A percentile compares a stretch with the other conserved stretches of the same genome.
phyloP scores from a whole-genome alignment of 2,888 invertebrate genomes.

The Leptopterna dolabrata region DNA sequence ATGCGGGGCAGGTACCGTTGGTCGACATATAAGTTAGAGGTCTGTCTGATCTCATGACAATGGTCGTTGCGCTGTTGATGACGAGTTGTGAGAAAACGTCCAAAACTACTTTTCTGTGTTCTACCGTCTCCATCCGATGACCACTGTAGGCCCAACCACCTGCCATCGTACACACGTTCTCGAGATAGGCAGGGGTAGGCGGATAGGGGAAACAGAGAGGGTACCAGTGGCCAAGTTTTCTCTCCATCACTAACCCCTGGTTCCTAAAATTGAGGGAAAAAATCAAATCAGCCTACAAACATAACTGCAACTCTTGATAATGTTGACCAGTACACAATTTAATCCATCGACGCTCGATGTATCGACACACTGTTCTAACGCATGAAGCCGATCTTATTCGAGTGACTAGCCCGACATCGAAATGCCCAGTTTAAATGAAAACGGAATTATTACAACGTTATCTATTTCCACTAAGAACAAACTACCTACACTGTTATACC shows the following conservation, averaged over 20 bases:
- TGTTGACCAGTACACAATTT: no score
- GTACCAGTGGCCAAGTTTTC: conserved; percentile 41
- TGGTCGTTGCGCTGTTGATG: neutral
- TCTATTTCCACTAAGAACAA: no score
- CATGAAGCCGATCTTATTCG: no score
- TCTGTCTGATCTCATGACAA: conserved; percentile 8
- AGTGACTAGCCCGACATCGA: no score
- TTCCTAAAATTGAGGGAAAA: neutral
- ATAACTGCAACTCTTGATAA: neutral
- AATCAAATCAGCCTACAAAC: neutral
- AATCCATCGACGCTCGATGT: no score
- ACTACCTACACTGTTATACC: no score
- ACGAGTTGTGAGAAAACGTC: conserved; percentile 9
- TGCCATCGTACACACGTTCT: neutral
- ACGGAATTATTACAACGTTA: no score
- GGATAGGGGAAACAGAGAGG: neutral
- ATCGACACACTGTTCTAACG: no score
- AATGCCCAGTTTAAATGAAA: no score
- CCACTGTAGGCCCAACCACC: neutral
- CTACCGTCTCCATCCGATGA: neutral
- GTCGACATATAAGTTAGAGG: neutral
- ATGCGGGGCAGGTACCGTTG: conserved; percentile 34
- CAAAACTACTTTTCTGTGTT: neutral
- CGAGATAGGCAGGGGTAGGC: conserved; percentile 22
- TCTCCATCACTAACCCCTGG: conserved; percentile 13